These are phyloP conservation scores for Schrankia costaestrigalis DNA, from an alignment of 2,888 invertebrate species.

Conservation along the genomic window DNA sequence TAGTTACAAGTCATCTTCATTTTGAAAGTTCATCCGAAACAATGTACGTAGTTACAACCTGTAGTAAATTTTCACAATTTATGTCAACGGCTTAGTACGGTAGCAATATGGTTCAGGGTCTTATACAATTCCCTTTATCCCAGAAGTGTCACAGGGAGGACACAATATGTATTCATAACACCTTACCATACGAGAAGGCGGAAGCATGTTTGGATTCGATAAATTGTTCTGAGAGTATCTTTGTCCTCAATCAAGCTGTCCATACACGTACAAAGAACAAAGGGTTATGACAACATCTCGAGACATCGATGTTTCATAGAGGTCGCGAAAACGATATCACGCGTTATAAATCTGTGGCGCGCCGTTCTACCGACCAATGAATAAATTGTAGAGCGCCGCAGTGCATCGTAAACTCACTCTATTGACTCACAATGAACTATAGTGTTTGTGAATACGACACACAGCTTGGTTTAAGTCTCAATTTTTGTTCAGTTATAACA, in stretches of 20 bases:
- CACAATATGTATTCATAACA: no score
- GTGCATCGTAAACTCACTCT: slow-evolving; percentile 15
- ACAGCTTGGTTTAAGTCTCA: slow-evolving; percentile 23
- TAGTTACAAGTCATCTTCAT: no score
- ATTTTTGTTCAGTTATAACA: slow-evolving; percentile 23
- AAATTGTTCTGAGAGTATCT: no score
- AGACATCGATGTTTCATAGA: slow-evolving; percentile 38
- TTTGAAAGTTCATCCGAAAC: no score
- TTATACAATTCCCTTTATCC: no score
- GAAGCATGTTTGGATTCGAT: no score
- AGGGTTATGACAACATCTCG: slow-evolving; percentile 15
- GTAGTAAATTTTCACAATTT: no score
- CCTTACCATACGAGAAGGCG: no score
- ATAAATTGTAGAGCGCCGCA: slow-evolving; percentile 29
- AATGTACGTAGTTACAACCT: no score
- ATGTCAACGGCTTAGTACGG: no score
- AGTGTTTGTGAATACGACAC: slow-evolving; percentile 32
- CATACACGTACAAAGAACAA: slow-evolving; percentile 3
- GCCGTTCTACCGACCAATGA: slow-evolving; percentile 31
- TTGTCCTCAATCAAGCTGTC: slow-evolving; percentile 1
- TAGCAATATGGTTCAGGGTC: no score
- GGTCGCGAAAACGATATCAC: slow-evolving; percentile 28
- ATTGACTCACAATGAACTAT: slow-evolving; percentile 27
- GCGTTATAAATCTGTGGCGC: slow-evolving; percentile 27
- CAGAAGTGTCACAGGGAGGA: no score